Conservation (phyloP, 2,113 vertebrate genomes). For the Hemiprocne comata region DNA sequence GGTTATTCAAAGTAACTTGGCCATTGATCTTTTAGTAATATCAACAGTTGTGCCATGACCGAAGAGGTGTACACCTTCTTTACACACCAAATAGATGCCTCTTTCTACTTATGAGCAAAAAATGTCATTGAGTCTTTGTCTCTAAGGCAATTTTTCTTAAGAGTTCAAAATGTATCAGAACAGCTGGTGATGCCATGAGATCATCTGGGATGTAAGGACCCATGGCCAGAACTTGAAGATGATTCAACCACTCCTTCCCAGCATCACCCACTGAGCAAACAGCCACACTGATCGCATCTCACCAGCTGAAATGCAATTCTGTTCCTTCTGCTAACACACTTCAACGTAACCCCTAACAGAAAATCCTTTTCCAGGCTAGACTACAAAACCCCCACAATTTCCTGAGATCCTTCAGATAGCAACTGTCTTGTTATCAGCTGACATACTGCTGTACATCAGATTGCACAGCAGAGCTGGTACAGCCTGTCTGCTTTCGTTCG, state of each 20-base stretch:
- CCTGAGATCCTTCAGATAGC: neutral
- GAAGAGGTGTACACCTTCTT: neutral
- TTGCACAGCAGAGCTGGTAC: neutral
- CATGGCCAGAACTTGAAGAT: fast-evolving
- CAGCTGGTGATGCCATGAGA: neutral
- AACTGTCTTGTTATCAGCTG: neutral
- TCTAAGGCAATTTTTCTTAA: neutral
- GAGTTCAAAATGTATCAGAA: neutral
- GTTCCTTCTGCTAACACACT: conserved; percentile 15
- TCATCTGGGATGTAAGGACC: neutral
- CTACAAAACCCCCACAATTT: conserved; percentile 19
- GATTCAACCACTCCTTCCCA: neutral
- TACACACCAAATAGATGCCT: neutral
- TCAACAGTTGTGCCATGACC: neutral
- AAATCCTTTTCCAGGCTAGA: conserved; percentile 3
- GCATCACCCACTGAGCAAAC: neutral
- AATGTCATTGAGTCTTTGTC: neutral
- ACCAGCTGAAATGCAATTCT: neutral
- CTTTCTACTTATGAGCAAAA: neutral
- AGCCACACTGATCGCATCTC: neutral
- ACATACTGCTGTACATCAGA: neutral
- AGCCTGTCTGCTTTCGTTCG: neutral
- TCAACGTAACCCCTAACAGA: neutral
- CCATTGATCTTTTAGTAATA: neutral
- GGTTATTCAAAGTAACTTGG: neutral